These are phyloP conservation scores for Sisyra terminalis DNA, from an alignment of 2,888 invertebrate genomes.

Conservation along the genomic window DNA sequence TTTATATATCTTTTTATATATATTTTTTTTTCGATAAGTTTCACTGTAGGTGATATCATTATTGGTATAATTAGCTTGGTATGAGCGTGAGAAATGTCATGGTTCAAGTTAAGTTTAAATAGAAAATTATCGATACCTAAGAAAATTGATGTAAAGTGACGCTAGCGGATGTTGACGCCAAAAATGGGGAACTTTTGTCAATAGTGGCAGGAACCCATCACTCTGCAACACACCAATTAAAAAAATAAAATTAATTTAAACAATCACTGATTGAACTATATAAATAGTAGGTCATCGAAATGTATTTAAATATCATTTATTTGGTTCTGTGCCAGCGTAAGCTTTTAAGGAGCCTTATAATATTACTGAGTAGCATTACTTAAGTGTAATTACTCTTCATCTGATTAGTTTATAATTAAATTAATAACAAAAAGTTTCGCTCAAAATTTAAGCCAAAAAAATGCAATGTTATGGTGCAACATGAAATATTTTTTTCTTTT, in stretches of 20 bases:
- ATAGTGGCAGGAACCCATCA: too few species aligned
- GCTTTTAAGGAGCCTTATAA: background rate
- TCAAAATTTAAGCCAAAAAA: background rate
- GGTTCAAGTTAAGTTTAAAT: constrained; percentile 7
- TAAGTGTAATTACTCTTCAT: too few species aligned
- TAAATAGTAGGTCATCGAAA: constrained; percentile 29
- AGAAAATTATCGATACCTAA: too few species aligned
- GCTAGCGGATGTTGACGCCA: too few species aligned
- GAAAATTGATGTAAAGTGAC: too few species aligned
- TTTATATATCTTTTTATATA: background rate
- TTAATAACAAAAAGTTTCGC: background rate
- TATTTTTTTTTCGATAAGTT: background rate
- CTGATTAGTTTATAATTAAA: constrained; percentile 1
- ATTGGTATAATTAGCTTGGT: constrained; percentile 5
- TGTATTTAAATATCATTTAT: constrained; percentile 26
- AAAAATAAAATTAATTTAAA: constrained; percentile 11
- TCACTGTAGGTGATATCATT: too few species aligned
- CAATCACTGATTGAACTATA: constrained; percentile 25
- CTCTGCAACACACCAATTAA: background rate
- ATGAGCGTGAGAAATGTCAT: constrained; percentile 6
- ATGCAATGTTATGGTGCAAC: background rate
- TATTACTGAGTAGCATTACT: too few species aligned
- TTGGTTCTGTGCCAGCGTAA: constrained; percentile 24
- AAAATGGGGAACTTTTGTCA: too few species aligned
- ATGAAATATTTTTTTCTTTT: background rate